A percentile compares a stretch with the other conserved stretches of the same genome.
phyloP scores from a whole-genome alignment of 2,113 vertebrate species.

The Ailurus styani region DNA sequence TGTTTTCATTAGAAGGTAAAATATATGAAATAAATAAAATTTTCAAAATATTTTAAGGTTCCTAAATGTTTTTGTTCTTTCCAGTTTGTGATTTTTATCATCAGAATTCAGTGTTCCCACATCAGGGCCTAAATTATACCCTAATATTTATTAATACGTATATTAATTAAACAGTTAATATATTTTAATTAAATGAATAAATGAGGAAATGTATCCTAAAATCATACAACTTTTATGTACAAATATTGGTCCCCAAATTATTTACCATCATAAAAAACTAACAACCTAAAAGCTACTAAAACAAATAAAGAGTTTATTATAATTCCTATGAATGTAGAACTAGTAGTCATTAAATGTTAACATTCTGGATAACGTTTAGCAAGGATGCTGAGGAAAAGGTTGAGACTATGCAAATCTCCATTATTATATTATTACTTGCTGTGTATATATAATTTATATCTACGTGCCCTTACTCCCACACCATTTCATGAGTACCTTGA shows the following conservation, averaged over 20 bases:
- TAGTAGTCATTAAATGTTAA: neutral
- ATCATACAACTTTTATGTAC: neutral
- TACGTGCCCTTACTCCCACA: neutral
- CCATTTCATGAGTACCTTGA: neutral
- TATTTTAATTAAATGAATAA: neutral
- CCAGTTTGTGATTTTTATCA: neutral
- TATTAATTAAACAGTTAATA: neutral
- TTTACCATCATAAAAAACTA: neutral
- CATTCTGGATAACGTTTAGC: neutral
- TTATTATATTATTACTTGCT: neutral
- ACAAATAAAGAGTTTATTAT: neutral
- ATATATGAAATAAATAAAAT: neutral
- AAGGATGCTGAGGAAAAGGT: neutral
- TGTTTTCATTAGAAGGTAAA: neutral
- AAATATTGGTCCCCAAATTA: neutral
- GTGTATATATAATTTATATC: neutral
- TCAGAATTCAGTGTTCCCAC: neutral
- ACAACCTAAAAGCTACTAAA: neutral
- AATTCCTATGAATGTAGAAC: neutral
- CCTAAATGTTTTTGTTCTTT: neutral
- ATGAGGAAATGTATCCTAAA: neutral
- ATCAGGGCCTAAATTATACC: neutral
- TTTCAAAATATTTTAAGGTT: neutral
- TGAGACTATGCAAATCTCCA: neutral
- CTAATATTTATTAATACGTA: neutral